These are phyloP conservation scores for Sterrhoptilus dennistouni DNA, from an alignment of 2,113 vertebrate species.

Conservation along the genomic window DNA sequence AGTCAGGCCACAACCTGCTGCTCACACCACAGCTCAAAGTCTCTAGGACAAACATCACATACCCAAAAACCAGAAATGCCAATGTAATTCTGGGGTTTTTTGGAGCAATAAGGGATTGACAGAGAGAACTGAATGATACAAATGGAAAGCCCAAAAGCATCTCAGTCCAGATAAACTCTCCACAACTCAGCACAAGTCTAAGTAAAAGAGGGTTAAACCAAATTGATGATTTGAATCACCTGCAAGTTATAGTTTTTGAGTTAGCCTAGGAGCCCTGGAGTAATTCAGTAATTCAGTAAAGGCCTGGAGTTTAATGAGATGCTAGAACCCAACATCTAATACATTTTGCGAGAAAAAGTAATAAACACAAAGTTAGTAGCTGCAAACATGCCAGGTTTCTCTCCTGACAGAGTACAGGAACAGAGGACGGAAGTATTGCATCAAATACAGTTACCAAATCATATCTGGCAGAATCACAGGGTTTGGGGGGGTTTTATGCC, in stretches of 20 bases:
- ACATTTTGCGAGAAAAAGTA: background rate
- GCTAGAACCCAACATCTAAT: background rate
- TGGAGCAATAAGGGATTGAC: background rate
- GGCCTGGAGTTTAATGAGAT: background rate
- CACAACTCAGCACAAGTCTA: background rate
- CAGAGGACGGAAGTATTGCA: background rate
- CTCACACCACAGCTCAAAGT: background rate
- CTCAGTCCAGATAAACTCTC: background rate
- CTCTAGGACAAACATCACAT: background rate
- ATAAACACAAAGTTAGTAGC: background rate
- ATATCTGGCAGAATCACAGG: background rate
- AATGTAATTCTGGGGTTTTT: fast-evolving
- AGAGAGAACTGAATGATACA: background rate
- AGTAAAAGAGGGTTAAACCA: background rate
- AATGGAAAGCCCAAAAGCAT: background rate
- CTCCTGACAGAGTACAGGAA: background rate
- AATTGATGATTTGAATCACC: background rate
- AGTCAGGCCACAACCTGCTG: background rate
- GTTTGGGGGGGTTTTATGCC: fast-evolving
- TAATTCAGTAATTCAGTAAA: background rate
- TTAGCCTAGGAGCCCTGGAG: background rate
- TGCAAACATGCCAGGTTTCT: background rate
- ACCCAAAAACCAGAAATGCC: background rate
- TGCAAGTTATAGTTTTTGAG: background rate
- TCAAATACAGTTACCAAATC: background rate